Base-by-base conservation (phyloP, 2,113 vertebrate species). In the Xerus inauris region DNA sequence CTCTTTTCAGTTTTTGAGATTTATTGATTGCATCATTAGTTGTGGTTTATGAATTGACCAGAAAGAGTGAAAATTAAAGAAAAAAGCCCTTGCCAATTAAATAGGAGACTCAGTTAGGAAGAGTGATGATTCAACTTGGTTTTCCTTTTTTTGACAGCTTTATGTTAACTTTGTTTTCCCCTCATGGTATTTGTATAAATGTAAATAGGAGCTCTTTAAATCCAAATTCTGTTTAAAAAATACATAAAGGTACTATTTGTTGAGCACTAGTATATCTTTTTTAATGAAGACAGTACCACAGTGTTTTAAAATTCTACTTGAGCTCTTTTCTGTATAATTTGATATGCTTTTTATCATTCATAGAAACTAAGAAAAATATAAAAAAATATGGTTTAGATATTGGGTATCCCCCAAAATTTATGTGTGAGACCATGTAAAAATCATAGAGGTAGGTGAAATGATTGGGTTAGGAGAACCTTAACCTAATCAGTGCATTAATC, bases 121-220 rank as follows among this genome's bases (percentile, higher is more conserved):
- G 40, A 90, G 40, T 57, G 47, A 89, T 71, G 42, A 47, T 7
- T 89, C 75, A 12, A 8, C 1, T 87, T 87, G 84, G 67, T 84
- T 87, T 92, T 89, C 62, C 47, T 89, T 86, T n/a, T 45, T 91
- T 47, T 88, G 77, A 84, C 42, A 76, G 45, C 42, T 85, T 72
- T 47, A 7, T 91, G 10, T 94, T 90, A 94, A 87, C 45, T 87
- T 87, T 84, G 22, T 76, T 89, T 95, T 95, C 86, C 59, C 17
- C 28, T 94, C 0, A 45, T 54, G 42, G 26, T 77, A n/a, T 79
- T 89, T 82, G 5, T 45, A 26, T 83, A 40, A 90, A 90, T 51
- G 81, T 93, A 93, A 86, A 80, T 26, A 73, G 82, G 47, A 49
- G 26, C 57, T 67, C n/a, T 79, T 93, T 87, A 87, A 80, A 85